Conservation (phyloP, 2,797 vertebrate species). For the Tangara arthus region DNA sequence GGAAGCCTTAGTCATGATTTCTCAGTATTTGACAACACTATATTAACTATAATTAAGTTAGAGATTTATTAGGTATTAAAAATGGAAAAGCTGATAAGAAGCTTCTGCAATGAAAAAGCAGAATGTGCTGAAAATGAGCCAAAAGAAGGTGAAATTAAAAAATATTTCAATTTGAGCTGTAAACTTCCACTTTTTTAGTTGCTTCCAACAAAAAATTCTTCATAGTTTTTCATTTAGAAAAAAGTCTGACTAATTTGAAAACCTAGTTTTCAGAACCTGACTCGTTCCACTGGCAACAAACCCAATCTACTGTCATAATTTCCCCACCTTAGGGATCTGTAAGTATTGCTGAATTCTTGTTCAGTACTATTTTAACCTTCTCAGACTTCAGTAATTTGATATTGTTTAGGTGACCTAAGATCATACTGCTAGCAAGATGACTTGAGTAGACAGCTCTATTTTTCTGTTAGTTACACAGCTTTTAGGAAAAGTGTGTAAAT, state of each 20-base stretch:
- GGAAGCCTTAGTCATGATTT: not conserved
- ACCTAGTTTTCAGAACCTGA: not conserved
- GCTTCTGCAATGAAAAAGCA: not conserved
- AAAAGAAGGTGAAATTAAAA: not conserved
- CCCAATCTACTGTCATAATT: not conserved
- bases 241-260: not conserved
- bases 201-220: not conserved
- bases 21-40: constrained; percentile 1
- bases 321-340: not conserved
- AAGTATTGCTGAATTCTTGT: not conserved
- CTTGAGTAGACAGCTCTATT: not conserved
- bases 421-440: not conserved
- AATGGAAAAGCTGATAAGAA: not conserved
- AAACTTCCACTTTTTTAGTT: not conserved
- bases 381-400: not conserved
- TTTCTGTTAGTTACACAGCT: not conserved
- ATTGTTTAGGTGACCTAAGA: not conserved
- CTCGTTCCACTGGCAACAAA: not conserved
- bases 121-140: not conserved
- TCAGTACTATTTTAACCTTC: not conserved
- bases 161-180: not conserved
- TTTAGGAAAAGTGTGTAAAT: not conserved
- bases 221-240: not conserved
- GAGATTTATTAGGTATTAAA: constrained; percentile 33
- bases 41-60: constrained; percentile 35